These are phyloP conservation scores for Metacarcinus magister DNA, from an alignment of 2,888 invertebrate genomes.

Conservation along the genomic window DNA sequence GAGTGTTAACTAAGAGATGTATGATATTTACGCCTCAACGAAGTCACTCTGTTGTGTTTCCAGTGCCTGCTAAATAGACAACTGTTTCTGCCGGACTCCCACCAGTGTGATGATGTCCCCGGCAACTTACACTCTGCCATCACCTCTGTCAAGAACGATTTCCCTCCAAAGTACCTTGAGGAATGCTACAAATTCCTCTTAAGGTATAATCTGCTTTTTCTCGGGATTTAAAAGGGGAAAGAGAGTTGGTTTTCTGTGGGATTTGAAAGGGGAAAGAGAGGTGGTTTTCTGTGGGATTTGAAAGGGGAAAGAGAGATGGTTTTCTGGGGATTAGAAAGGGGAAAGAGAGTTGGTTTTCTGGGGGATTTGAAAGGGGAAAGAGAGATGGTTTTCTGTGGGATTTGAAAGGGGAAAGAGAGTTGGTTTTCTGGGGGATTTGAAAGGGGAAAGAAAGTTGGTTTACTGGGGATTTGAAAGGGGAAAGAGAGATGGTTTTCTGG, in stretches of 20 bases:
- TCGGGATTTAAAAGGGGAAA: background rate
- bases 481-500: background rate
- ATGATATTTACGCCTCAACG: too few species aligned
- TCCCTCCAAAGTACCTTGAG: background rate
- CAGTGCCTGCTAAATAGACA: background rate
- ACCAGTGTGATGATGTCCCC: background rate
- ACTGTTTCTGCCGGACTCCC: background rate
- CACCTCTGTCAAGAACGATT: background rate
- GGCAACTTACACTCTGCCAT: background rate
- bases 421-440: background rate
- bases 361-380: too few species aligned
- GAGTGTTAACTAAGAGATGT: background rate
- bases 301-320: background rate
- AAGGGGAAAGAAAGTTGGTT: background rate
- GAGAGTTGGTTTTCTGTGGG: background rate
- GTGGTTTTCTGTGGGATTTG: background rate
- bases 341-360: too few species aligned
- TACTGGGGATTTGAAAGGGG: background rate
- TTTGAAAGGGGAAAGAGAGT: background rate
- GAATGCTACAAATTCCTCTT: background rate
- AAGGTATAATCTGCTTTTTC: background rate
- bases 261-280: background rate
- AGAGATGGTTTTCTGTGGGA: background rate
- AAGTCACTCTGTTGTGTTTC: background rate
- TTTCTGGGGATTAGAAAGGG: too few species aligned